Conservation (phyloP, 2,797 vertebrate species). For the Monodelphis domestica region DNA sequence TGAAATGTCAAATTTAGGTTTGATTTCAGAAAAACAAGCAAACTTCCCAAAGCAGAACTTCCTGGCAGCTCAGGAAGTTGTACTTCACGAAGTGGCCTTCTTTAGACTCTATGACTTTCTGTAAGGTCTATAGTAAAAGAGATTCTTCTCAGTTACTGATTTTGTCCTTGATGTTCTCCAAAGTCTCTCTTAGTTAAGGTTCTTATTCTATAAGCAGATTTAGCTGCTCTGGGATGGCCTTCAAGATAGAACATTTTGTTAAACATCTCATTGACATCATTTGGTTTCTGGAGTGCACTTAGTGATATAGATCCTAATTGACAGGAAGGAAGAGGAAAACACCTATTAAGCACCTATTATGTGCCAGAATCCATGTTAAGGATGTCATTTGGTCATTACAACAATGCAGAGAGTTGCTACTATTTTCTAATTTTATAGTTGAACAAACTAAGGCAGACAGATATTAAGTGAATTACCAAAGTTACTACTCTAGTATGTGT, state of each 20-base stretch:
- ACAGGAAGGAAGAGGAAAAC: background rate
- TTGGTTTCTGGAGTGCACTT: background rate
- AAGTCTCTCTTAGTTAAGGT: background rate
- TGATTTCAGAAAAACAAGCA: background rate
- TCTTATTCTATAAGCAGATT: no score
- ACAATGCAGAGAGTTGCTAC: background rate
- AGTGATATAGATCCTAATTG: background rate
- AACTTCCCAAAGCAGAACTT: background rate
- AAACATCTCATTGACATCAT: no score
- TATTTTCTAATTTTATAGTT: constrained; percentile 25
- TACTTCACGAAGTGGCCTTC: background rate
- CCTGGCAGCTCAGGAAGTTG: background rate
- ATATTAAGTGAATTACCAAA: constrained; percentile 20
- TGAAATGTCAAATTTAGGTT: background rate
- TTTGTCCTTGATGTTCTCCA: background rate
- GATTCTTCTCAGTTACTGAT: no score
- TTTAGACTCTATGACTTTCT: background rate
- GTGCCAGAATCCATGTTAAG: constrained; percentile 12
- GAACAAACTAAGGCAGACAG: background rate
- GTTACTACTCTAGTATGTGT: background rate
- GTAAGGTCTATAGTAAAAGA: background rate
- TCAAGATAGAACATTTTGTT: no score
- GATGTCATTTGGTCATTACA: constrained; percentile 6
- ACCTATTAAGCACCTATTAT: background rate
- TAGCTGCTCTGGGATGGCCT: no score